Conservation (phyloP, 2,113 vertebrate genomes). For the Hippocampus comes region DNA sequence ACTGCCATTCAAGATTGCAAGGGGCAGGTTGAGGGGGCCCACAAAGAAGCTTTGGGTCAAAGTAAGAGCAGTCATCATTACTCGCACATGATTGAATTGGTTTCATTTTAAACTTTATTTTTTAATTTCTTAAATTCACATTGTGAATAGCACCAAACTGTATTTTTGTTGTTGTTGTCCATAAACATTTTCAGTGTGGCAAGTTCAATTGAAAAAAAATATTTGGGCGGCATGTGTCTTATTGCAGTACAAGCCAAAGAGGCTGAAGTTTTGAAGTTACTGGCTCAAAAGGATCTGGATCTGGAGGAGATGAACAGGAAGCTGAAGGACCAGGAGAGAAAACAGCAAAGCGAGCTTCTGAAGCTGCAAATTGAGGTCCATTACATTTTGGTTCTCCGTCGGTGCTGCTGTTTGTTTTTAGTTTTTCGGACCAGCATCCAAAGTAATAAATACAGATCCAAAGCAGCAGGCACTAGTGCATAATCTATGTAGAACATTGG, state of each 20-base stretch:
- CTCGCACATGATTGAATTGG: neutral
- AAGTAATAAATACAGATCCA: neutral
- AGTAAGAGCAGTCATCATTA: slow-evolving; percentile 37
- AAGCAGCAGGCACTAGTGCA: neutral
- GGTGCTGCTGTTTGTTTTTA: neutral
- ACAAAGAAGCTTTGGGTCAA: slow-evolving; percentile 28
- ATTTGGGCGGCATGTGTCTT: neutral
- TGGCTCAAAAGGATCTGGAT: slow-evolving; percentile 75
- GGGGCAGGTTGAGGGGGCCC: slow-evolving; percentile 37
- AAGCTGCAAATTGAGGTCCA: slow-evolving; percentile 89
- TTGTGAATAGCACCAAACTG: too few species aligned
- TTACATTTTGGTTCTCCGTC: neutral
- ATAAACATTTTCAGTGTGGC: too few species aligned
- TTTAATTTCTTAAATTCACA: too few species aligned
- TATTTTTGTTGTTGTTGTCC: too few species aligned
- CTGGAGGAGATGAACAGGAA: slow-evolving; percentile 78
- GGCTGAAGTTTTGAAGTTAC: slow-evolving; percentile 66
- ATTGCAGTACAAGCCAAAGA: slow-evolving; percentile 78
- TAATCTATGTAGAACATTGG: neutral
- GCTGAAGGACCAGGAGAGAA: slow-evolving; percentile 81
- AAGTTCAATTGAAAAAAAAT: too few species aligned
- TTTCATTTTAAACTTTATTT: too few species aligned
- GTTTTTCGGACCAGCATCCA: neutral
- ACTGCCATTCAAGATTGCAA: slow-evolving; percentile 29
- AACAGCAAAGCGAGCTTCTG: slow-evolving; percentile 85